phyloP scores from a whole-genome alignment of 2,888 invertebrate species.

The Spodoptera picta region DNA sequence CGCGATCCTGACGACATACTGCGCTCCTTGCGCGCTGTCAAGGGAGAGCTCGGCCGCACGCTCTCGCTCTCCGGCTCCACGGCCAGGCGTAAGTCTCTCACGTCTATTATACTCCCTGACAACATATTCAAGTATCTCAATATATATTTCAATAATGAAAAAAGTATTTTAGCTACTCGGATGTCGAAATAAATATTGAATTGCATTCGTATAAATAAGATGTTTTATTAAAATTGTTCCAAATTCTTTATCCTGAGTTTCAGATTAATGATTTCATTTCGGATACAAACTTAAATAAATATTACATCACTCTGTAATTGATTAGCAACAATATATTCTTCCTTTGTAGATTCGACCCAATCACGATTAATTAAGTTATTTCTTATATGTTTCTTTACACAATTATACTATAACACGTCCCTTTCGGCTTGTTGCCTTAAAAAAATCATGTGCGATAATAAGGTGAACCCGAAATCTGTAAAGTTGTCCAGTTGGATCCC shows the following conservation, averaged over 20 bases:
- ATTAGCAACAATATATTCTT: constrained; percentile 28
- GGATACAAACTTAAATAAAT: constrained; percentile 30
- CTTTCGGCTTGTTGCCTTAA: constrained; percentile 55
- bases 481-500: constrained; percentile 63
- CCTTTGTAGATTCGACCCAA: constrained; percentile 37
- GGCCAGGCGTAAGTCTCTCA: constrained; percentile 91
- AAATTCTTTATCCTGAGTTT: constrained; percentile 25
- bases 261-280: constrained; percentile 26
- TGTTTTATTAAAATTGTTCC: constrained; percentile 6
- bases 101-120: constrained; percentile 15
- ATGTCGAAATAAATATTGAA: constrained; percentile 3
- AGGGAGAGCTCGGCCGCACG: constrained; percentile 94
- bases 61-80: constrained; percentile 93
- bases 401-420: constrained; percentile 45
- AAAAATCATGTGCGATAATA: constrained; percentile 59
- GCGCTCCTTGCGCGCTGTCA: constrained; percentile 93
- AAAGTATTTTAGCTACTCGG: constrained; percentile 4
- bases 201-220: constrained; percentile 9
- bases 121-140: constrained; percentile 14
- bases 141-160: constrained; percentile 14
- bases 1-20: constrained; percentile 95
- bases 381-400: constrained; percentile 50
- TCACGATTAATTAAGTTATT: constrained; percentile 40
- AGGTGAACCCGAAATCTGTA: constrained; percentile 59
- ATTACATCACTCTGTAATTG: constrained; percentile 19